A percentile compares a stretch with the other conserved stretches of the same genome.
phyloP scores from a whole-genome alignment of 2,113 vertebrate genomes.

The Bostrychus sinensis region DNA sequence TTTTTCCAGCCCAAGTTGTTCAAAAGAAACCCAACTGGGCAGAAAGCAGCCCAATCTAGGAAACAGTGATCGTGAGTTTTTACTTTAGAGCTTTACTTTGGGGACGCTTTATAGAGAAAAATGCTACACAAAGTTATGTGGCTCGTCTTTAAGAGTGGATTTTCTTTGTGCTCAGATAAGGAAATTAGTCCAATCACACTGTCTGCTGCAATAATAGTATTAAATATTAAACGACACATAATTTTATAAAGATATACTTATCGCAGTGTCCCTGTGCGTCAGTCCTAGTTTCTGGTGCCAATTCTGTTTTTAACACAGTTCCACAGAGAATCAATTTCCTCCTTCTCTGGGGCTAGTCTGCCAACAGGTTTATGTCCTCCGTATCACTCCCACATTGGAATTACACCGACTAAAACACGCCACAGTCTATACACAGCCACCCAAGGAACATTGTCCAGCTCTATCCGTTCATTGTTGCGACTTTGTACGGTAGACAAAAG shows the following conservation, averaged over 20 bases:
- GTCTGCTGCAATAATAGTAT: no score
- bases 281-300: conserved; percentile 6
- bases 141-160: no score
- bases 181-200: no score
- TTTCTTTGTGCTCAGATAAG: no score
- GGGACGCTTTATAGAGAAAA: no score
- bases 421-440: not conserved
- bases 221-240: not conserved
- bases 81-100: no score
- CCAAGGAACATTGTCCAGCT: not conserved
- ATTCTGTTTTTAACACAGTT: conserved; percentile 9
- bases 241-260: not conserved
- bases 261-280: not conserved
- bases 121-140: no score
- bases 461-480: conserved; percentile 9
- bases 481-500: conserved; percentile 19
- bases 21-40: no score
- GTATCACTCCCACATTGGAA: not conserved
- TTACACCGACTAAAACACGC: not conserved
- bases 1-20: no score
- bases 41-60: no score
- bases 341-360: not conserved
- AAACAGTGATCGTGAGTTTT: no score
- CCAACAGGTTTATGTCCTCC: conserved; percentile 4
- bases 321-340: conserved; percentile 14